A percentile compares a stretch with the other conserved stretches of the same genome.
phyloP scores from a whole-genome alignment of 2,888 invertebrate species.

The Tolmerus cingulatus region DNA sequence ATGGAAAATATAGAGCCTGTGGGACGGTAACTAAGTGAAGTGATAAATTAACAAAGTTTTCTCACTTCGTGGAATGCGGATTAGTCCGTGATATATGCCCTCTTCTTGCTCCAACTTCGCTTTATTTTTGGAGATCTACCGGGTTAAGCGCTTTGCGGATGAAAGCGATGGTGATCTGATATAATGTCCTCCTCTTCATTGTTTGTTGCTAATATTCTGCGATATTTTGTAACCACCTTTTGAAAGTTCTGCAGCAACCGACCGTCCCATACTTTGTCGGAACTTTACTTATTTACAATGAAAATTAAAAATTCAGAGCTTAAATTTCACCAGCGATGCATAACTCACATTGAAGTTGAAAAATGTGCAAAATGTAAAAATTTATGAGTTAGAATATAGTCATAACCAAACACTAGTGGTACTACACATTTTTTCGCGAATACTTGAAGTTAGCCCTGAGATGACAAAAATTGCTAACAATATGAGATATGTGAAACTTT shows the following conservation, averaged over 20 bases:
- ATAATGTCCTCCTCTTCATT: neutral
- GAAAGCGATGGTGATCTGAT: neutral
- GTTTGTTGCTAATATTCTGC: neutral
- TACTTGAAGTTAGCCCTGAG: no score
- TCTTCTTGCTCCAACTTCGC: neutral
- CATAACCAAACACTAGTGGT: no score
- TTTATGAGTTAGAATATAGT: no score
- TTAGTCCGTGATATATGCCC: slow-evolving; percentile 31
- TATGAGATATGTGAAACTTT: no score
- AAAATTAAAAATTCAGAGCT: no score
- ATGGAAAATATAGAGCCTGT: slow-evolving; percentile 33
- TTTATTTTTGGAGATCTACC: slow-evolving; percentile 20
- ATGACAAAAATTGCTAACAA: no score
- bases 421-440: no score
- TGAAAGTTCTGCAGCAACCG: neutral
- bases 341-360: no score
- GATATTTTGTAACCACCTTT: neutral
- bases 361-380: no score
- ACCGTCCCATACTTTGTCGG: neutral
- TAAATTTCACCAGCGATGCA: no score
- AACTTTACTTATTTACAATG: neutral
- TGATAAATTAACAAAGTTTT: slow-evolving; percentile 40
- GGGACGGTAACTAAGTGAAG: slow-evolving; percentile 32
- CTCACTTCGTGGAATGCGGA: slow-evolving; percentile 40
- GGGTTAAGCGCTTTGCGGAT: slow-evolving; percentile 15